Base-by-base conservation (phyloP, 2,888 invertebrate genomes). In the Trichogramma dendrolimi region DNA sequence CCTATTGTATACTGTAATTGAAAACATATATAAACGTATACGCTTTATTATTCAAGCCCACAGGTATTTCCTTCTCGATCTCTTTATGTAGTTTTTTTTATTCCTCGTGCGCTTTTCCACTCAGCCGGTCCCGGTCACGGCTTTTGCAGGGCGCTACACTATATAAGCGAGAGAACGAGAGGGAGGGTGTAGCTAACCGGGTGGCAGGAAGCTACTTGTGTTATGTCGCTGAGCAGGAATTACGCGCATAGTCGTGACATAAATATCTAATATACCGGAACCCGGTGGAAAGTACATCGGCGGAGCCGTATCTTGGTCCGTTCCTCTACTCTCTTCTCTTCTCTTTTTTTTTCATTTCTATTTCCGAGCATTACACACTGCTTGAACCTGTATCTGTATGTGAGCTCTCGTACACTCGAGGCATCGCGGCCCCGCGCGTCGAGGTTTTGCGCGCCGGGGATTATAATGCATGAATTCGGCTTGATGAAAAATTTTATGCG, bases 231-330 rank as follows among this genome's bases (percentile, higher is more conserved):
- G 61, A 61, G 60, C 48, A 65, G 53, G 52, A 62, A 68, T 67
- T 67, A 68, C 70, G n/a, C n/a, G n/a, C 67, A 64, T 64, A 71
- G 67, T 71, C 70, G 70, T 71, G 72, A 71, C 71, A 72, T 73
- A 73, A 72, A 73, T 72, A 73, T 69, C 70, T 72, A 72, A 73
- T 67, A 67, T 68, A 70, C 72, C 69, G 69, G 66, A 69, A 61
- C 64, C 53, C 62, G 58, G n/a, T n/a, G n/a, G n/a, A 65, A 55
- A 51, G 41, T 50, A 39, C 42, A 51, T 41, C 40, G 43, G 60
- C 39, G 43, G 48, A 38, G 8, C 14, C 40, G 41, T 50, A 7
- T n/a, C 8, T 38, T 11, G 41, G 11, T 27, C 59, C 43, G 41
- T 11, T 54, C 47, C 8, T 58, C n/a, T 41, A 58, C 42, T 39